Base-by-base conservation (phyloP, 2,888 invertebrate species). In the Cephus rjabovi region DNA sequence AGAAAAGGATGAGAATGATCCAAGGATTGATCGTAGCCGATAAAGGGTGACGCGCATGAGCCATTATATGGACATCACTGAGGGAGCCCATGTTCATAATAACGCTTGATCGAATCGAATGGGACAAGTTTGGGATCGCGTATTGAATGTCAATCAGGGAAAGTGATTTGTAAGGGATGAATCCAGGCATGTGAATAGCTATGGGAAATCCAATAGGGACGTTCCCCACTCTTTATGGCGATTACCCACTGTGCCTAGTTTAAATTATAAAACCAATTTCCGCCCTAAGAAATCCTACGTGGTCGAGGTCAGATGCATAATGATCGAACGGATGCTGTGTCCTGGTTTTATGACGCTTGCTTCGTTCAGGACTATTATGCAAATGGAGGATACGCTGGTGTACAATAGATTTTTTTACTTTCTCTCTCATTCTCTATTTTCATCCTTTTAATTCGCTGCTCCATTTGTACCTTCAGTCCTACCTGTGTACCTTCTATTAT, bases 131-230 rank as follows among this genome's bases (percentile, higher is more conserved):
- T 79, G 81, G 83, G 82, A 78, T 74, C 80, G 88, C 84, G 90
- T 91, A 90, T 91, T 89, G 89, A 90, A 86, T 89, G 90, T 91
- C 91, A 90, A 90, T 91, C 91, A 90, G 89, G 84, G 89, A 90
- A 89, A 90, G 88, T 90, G 91, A 91, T 91, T 91, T 90, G 87
- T 89, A 90, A 87, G 83, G 83, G 81, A 82, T 80, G 76, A 76
- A 76, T 71, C 71, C 71, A 71, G 40, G 69, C 56, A 56, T 23
- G 2, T 56, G 56, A 56, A 56, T 56, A 15, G 56, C 56, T 56
- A 23, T 33, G 75, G 73, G 82, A 80, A 81, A 83, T 80, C 80
- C 79, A 80, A 82, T 83, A 80, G 82, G 80, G 80, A 80, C 75
- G 79, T 69, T 78, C 78, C 82, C 81, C 83, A 81, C 56, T 56